These are phyloP conservation scores for Microcebus lehilahytsara DNA, from an alignment of 2,113 vertebrate genomes.

Conservation along the genomic window DNA sequence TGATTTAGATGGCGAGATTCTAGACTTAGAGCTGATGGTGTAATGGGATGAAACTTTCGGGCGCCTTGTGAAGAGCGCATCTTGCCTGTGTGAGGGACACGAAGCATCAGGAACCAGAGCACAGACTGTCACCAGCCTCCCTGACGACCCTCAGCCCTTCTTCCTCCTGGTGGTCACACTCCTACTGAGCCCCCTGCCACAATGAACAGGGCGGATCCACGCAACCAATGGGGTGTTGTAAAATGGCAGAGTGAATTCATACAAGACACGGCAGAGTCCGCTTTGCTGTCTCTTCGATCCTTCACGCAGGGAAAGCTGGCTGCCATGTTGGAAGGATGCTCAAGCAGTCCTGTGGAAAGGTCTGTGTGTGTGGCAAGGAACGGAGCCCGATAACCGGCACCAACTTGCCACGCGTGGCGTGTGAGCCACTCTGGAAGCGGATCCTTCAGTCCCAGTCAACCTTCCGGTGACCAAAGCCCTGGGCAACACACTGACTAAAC, in stretches of 20 bases:
- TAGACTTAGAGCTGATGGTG: not conserved
- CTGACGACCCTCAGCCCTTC: not conserved
- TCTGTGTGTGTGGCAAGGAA: not conserved
- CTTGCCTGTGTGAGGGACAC: not conserved
- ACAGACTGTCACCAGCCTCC: not conserved
- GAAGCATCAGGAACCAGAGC: not conserved
- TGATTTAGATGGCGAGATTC: not conserved
- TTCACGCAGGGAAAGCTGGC: not conserved
- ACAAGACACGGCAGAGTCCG: not conserved
- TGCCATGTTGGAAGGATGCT: not conserved
- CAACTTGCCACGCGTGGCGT: not conserved
- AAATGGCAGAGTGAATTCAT: not conserved
- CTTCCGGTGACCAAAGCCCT: not conserved
- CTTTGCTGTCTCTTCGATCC: not conserved
- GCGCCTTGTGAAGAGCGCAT: not conserved
- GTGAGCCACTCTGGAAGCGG: not conserved
- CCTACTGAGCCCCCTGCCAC: not conserved
- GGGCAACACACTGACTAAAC: not conserved
- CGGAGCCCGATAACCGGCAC: not conserved
- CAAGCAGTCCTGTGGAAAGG: not conserved
- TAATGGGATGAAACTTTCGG: not conserved
- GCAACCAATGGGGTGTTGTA: not conserved
- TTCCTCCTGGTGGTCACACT: not conserved
- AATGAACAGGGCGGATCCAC: not conserved
- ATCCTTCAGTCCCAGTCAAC: not conserved